These are phyloP conservation scores for Acridotheres tristis DNA, from an alignment of 2,797 vertebrate genomes.

Conservation along the genomic window DNA sequence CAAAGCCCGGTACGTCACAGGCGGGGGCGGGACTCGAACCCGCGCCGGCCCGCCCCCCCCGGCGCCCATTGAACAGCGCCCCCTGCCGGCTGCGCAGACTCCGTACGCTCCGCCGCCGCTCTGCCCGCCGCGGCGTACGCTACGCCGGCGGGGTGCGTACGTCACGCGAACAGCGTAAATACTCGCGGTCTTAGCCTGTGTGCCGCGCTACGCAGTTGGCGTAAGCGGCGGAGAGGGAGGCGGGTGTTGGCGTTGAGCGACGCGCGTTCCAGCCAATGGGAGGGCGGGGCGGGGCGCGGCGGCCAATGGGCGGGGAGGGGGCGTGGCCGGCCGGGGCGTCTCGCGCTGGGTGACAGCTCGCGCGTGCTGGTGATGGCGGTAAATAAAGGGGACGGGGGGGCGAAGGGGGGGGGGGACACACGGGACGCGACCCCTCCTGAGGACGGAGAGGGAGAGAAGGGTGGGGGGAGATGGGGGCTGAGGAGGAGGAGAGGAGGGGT, in stretches of 20 bases:
- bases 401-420: background rate
- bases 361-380: slow-evolving; percentile 87
- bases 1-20: slow-evolving; percentile 46
- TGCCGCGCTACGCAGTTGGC: background rate
- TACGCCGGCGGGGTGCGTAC: background rate
- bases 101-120: background rate
- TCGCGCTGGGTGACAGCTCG: slow-evolving; percentile 83
- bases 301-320: slow-evolving; percentile 62
- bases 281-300: background rate
- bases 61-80: background rate
- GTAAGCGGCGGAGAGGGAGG: background rate
- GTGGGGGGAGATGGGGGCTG: background rate
- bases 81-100: background rate
- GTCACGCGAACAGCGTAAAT: background rate
- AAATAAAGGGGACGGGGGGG: slow-evolving; percentile 78
- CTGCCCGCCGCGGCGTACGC: background rate
- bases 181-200: accelerated
- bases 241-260: slow-evolving; percentile 5
- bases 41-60: background rate
- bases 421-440: background rate
- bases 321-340: slow-evolving; percentile 69
- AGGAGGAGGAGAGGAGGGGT: background rate
- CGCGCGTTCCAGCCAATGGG: background rate
- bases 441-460: background rate
- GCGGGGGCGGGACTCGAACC: slow-evolving; percentile 21